Percentiles rank a stretch among this genome's conserved stretches.
Conservation (phyloP, 1,140 invertebrate species). For the Gonioctena quinquepunctata region DNA sequence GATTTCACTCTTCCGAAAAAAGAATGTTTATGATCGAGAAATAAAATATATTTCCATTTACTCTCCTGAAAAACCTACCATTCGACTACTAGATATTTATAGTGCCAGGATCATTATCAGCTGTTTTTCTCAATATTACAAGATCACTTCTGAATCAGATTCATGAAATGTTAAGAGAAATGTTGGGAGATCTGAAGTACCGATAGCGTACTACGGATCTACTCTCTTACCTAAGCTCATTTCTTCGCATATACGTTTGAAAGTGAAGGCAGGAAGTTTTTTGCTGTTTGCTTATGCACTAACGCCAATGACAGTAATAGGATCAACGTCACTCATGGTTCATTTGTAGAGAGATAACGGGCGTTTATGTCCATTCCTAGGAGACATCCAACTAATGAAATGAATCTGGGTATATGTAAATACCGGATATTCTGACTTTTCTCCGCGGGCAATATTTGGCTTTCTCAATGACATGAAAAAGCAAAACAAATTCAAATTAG, state of each 20-base stretch:
- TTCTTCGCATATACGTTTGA: neutral
- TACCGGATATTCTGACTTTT: no score
- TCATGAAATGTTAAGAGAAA: conserved; percentile 3
- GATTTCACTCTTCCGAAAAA: no score
- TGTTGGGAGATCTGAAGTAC: neutral
- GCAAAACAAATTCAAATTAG: no score
- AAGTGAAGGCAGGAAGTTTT: conserved; percentile 9
- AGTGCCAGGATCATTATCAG: neutral
- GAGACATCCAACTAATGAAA: neutral
- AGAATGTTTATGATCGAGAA: no score
- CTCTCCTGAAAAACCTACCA: no score
- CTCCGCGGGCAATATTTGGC: no score
- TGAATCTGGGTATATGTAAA: no score
- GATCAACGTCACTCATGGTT: neutral
- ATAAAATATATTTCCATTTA: no score
- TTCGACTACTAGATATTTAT: no score
- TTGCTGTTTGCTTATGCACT: neutral
- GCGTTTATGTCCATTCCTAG: neutral
- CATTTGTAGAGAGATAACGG: neutral
- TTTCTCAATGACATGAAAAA: no score
- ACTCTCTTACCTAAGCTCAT: conserved; percentile 1
- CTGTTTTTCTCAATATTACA: conserved; percentile 3
- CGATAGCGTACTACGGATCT: neutral
- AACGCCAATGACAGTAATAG: conserved; percentile 8
- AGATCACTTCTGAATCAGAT: neutral